phyloP scores from a whole-genome alignment of 2,888 invertebrate genomes.

The Pyrrhosoma nymphula region DNA sequence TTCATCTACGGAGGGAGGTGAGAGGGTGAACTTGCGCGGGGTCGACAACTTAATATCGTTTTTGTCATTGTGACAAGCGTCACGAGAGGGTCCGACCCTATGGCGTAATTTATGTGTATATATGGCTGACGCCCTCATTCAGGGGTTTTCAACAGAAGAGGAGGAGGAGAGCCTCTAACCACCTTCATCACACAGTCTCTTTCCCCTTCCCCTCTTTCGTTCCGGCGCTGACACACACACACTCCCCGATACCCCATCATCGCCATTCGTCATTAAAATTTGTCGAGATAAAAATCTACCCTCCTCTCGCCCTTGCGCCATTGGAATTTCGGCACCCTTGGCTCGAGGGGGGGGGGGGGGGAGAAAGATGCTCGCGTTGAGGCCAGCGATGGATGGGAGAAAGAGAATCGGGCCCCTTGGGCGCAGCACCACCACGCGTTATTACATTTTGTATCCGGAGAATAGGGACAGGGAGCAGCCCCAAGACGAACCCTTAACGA shows the following conservation, averaged over 20 bases:
- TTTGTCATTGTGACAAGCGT: slow-evolving; percentile 5
- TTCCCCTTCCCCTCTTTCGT: too few species aligned
- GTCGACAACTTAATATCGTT: slow-evolving; percentile 18
- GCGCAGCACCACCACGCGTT: not conserved
- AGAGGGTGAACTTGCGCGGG: not conserved
- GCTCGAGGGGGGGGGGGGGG: not conserved
- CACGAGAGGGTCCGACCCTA: not conserved
- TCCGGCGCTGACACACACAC: not conserved
- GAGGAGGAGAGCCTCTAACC: not conserved
- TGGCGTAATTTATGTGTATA: not conserved
- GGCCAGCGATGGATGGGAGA: not conserved
- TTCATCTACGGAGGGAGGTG: not conserved
- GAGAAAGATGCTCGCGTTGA: not conserved
- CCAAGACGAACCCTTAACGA: not conserved
- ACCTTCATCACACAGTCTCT: too few species aligned
- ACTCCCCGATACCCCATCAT: not conserved
- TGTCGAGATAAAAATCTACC: slow-evolving; percentile 49
- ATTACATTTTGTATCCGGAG: not conserved
- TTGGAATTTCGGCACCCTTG: slow-evolving; percentile 51
- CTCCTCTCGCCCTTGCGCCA: not conserved
- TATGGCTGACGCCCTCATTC: not conserved
- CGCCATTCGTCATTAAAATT: slow-evolving; percentile 50
- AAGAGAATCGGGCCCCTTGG: not conserved
- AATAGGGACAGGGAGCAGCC: not conserved
- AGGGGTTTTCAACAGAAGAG: not conserved